Evolutionary conservation across 2,888 invertebrate genomes (phyloP), one percentile per base, ranked within the genome.

Genomic region (Drosophila quinaria): DNA sequence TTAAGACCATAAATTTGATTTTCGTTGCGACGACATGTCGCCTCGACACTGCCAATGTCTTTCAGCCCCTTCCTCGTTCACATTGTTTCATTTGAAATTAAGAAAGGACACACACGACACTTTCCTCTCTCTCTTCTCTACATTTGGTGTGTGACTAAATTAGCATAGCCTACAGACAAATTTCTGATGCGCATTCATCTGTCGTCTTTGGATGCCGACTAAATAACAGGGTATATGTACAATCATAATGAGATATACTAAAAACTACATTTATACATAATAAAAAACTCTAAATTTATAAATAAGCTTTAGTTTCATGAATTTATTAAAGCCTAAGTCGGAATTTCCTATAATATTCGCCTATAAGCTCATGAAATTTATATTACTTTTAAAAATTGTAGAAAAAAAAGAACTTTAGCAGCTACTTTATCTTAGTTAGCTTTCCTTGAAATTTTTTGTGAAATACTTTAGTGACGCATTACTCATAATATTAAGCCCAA

Each of bases 1-100:
- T 79, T 83, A 78, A 74, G 76, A 72, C 85, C 79, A 89, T 89
- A 90, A 89, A 89, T 89, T 85, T 85, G 73, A 83, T 87, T 89
- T 78, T 80, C 81, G 73, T 74, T 74, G 64, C 73, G 75, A 61
- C 78, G 72, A 73, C 80, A 79, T 77, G 65, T 67, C 50, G 50
- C 22, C 33, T 54, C 62, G 69, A 62, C 77, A 62, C 59, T 69
- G 71, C 76, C 65, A 67, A 74, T 72, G 78, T 74, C 71, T n/a
- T n/a, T 80, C 31, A 31, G 13, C 44, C 59, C 39, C 31, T 37
- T 13, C 44, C 59, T 42, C 31, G 37, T 51, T 61, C 67, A 67
- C 81, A 72, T 78, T 85, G 89, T 89, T 85, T 81, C 77, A 78
- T 81, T 75, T 60, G 70, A 87, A 88, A 85, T 90, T 89, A 90